phyloP scores from a whole-genome alignment of 2,888 invertebrate genomes.

The Epinotia demarniana region DNA sequence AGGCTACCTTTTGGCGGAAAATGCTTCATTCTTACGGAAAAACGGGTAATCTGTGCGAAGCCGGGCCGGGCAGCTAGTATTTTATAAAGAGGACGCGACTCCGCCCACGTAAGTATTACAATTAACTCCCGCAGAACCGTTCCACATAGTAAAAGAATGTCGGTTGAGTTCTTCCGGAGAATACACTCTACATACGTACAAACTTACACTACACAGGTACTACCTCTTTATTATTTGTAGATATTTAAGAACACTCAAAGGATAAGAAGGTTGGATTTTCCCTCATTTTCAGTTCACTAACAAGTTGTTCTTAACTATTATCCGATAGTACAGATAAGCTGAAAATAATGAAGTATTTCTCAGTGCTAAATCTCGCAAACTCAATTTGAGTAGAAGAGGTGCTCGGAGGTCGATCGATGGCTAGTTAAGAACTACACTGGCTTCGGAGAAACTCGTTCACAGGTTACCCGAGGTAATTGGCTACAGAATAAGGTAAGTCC shows the following conservation, averaged over 20 bases:
- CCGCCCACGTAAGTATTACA: no score
- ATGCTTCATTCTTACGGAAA: no score
- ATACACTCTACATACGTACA: neutral
- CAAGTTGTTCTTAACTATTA: neutral
- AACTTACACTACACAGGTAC: neutral
- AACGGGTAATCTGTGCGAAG: no score
- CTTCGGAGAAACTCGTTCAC: constrained; percentile 48
- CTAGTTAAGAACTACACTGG: constrained; percentile 43
- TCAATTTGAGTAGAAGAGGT: constrained; percentile 21
- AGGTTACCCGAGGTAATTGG: constrained; percentile 51
- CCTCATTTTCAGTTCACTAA: neutral
- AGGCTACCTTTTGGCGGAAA: no score
- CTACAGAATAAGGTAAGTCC: constrained; percentile 19
- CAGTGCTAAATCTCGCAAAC: constrained; percentile 33
- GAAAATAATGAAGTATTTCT: constrained; percentile 29
- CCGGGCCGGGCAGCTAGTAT: no score
- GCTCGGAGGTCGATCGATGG: constrained; percentile 46
- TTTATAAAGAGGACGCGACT: no score
- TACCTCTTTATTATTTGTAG: no score
- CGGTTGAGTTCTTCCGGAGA: neutral
- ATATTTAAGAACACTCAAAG: no score
- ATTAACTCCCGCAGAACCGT: no score
- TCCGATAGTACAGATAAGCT: constrained; percentile 1
- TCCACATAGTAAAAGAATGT: neutral
- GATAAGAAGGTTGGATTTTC: neutral